Base-by-base conservation (phyloP, 2,888 invertebrate genomes). In the Parascotia fuliginaria region DNA sequence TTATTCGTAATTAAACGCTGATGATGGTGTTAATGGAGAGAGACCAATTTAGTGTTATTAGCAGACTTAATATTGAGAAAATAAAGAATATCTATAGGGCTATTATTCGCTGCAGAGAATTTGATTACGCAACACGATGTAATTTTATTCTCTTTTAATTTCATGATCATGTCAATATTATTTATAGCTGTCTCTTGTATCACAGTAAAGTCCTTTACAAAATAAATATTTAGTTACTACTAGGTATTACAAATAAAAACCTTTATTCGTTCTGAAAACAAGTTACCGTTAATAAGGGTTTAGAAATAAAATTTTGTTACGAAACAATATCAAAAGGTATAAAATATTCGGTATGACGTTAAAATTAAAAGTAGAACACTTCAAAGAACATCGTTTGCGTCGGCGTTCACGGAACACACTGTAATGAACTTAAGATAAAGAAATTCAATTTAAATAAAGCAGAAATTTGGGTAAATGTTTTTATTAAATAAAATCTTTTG, bases 401-500 rank as follows among this genome's bases (percentile, higher is more conserved):
- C 66, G 68, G 65, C 67, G 67, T 70, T 62, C 70, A 59, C 64
- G 63, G 61, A 70, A 67, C 76, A 60, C 59, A 64, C 63, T 60
- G 63, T 84, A 82, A 85, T 81, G 78, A 86, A 85, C 74, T 84
- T 82, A 77, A 75, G 71, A 77, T 78, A 77, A 81, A 85, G 73
- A 78, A 82, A 73, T 83, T 81, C 57, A 77, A 80, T 82, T 81
- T 76, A 73, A 77, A 78, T 77, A 77, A 74, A 72, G 71, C 70
- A 53, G 55, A 71, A 66, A 75, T 73, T 77, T 60, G 12, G 39
- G 70, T 60, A 72, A 81, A 80, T 77, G 70, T 74, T 79, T 73
- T 78, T 62, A 83, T 80, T 79, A 74, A 75, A 80, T 79, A 75
- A 77, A 68, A 62, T 56, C 60, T 43, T 16, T 52, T 64, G 38